Evolutionary conservation across 2,113 vertebrate genomes (phyloP).

Genomic region (Gila orcuttii): DNA sequence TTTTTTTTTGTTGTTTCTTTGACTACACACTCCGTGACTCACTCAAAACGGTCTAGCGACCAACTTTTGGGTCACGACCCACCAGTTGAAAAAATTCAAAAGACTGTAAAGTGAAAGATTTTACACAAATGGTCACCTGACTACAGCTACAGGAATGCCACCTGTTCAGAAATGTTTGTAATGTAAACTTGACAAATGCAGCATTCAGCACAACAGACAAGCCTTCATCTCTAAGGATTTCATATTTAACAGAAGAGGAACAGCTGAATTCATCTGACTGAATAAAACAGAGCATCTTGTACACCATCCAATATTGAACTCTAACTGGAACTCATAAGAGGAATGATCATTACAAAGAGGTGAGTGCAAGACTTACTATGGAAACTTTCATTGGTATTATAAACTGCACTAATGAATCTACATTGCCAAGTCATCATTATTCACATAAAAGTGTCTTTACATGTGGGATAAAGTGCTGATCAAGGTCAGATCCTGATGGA

Average conservation of each 20-base stretch:
- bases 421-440: conserved; percentile 18
- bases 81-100: too few species aligned
- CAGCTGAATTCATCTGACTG: background rate
- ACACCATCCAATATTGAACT: background rate
- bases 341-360: background rate
- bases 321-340: background rate
- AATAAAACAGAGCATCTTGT: background rate
- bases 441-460: background rate
- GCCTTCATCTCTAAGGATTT: background rate
- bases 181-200: conserved; percentile 13
- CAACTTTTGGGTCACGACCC: too few species aligned
- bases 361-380: background rate
- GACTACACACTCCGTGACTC: too few species aligned
- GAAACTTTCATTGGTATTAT: background rate
- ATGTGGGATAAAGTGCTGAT: conserved; percentile 25
- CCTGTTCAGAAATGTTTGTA: conserved; percentile 8
- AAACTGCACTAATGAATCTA: background rate
- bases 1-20: too few species aligned
- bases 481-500: background rate
- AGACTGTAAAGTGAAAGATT: background rate
- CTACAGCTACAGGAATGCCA: conserved; percentile 19
- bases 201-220: conserved; percentile 19
- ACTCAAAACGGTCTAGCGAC: too few species aligned
- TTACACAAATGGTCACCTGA: conserved; percentile 4
- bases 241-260: background rate